phyloP scores from a whole-genome alignment of 2,113 vertebrate species.

The Prunella himalayana region DNA sequence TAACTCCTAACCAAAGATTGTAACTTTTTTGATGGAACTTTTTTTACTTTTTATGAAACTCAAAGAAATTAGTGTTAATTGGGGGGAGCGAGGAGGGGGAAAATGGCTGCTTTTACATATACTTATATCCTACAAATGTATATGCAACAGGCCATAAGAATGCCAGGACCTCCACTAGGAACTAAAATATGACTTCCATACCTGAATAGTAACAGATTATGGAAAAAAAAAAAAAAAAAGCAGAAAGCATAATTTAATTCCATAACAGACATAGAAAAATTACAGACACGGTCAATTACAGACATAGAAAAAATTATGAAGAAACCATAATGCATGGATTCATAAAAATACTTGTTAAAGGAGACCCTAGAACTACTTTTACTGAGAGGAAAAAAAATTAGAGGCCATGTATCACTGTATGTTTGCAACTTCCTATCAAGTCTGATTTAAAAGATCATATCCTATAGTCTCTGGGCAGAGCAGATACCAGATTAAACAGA shows the following conservation, averaged over 20 bases:
- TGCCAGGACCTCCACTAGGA: neutral
- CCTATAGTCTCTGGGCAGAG: neutral
- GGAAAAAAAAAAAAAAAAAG: neutral
- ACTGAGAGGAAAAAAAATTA: neutral
- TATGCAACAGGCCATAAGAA: neutral
- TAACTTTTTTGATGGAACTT: neutral
- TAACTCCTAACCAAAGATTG: too few species aligned
- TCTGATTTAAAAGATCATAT: neutral
- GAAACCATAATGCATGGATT: neutral
- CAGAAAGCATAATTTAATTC: neutral
- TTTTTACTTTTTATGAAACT: neutral
- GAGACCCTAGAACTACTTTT: neutral
- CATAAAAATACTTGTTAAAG: neutral
- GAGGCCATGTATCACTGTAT: neutral
- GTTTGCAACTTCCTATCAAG: neutral
- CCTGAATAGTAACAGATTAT: neutral
- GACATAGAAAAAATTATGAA: neutral
- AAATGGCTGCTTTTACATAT: neutral
- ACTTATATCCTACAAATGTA: neutral
- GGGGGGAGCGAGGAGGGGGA: fast-evolving
- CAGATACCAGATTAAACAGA: neutral
- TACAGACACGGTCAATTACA: neutral
- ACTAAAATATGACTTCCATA: neutral
- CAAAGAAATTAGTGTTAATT: neutral
- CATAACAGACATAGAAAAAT: neutral